A percentile compares a stretch with the other conserved stretches of the same genome.
Conservation (phyloP, 2,113 vertebrate species). For the Tauraco erythrolophus region DNA sequence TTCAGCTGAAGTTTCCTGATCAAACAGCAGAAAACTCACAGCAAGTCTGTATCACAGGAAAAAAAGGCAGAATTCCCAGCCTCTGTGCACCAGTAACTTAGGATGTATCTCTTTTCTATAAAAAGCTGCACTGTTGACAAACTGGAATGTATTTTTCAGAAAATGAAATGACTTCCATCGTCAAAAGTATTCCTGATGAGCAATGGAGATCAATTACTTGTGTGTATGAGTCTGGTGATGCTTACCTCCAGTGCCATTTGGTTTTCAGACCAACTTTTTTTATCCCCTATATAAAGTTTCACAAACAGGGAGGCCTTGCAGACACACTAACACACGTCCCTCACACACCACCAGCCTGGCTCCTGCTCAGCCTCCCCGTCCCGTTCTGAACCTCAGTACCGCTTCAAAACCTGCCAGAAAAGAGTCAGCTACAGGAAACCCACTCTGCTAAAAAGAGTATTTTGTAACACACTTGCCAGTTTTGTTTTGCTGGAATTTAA, state of each 20-base stretch:
- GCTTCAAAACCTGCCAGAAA: neutral
- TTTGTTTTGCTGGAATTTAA: neutral
- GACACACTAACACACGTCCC: neutral
- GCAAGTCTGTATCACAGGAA: neutral
- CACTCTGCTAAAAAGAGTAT: neutral
- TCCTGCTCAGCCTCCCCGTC: neutral
- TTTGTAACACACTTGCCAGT: neutral
- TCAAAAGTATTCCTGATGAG: neutral
- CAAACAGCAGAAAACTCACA: neutral
- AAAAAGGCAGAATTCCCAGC: neutral
- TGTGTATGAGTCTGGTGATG: neutral
- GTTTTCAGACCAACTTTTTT: neutral
- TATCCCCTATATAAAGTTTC: fast-evolving
- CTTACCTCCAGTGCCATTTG: neutral
- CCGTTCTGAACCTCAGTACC: neutral
- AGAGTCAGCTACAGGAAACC: neutral
- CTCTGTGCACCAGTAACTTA: neutral
- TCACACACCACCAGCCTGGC: neutral
- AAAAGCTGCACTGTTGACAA: neutral
- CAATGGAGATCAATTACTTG: neutral
- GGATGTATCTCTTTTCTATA: neutral
- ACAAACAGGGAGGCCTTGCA: neutral
- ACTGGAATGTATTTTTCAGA: neutral
- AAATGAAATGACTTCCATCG: neutral
- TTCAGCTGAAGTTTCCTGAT: neutral